A percentile compares a stretch with the other conserved stretches of the same genome.
These are phyloP conservation scores for Epsilonema sp. DNA, from an alignment of 2,888 invertebrate genomes.

Conservation along the genomic window DNA sequence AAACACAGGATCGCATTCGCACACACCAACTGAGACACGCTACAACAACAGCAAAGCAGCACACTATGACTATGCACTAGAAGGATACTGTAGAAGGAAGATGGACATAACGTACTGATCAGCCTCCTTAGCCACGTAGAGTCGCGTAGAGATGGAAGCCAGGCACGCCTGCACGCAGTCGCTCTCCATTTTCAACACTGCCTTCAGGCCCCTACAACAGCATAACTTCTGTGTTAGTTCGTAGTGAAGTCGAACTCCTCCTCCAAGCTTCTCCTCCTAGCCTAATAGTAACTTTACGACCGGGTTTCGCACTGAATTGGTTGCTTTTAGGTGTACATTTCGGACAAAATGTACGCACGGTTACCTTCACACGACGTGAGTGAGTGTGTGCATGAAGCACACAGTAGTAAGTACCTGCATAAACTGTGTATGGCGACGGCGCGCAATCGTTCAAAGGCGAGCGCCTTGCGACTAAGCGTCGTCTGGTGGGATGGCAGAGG, in stretches of 20 bases:
- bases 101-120: conserved; percentile 28
- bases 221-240: neutral
- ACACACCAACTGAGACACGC: conserved; percentile 73
- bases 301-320: too few species aligned
- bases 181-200: conserved; percentile 66
- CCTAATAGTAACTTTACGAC: too few species aligned
- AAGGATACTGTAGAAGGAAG: neutral
- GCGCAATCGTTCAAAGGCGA: conserved; percentile 62
- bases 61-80: neutral
- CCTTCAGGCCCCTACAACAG: conserved; percentile 48
- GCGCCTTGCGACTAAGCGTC: conserved; percentile 9
- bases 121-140: conserved; percentile 56
- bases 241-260: too few species aligned
- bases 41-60: conserved; percentile 36
- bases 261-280: too few species aligned
- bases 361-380: too few species aligned
- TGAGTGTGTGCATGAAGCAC: too few species aligned
- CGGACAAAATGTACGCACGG: too few species aligned
- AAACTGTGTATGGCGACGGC: conserved; percentile 89
- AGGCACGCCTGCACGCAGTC: conserved; percentile 86
- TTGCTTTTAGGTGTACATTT: too few species aligned
- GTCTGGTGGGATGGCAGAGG: neutral
- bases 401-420: conserved; percentile 43
- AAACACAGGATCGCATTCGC: conserved; percentile 91
- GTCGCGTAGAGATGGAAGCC: conserved; percentile 78